Conservation (phyloP, 2,888 invertebrate species). For the Metopia argyrocephala region DNA sequence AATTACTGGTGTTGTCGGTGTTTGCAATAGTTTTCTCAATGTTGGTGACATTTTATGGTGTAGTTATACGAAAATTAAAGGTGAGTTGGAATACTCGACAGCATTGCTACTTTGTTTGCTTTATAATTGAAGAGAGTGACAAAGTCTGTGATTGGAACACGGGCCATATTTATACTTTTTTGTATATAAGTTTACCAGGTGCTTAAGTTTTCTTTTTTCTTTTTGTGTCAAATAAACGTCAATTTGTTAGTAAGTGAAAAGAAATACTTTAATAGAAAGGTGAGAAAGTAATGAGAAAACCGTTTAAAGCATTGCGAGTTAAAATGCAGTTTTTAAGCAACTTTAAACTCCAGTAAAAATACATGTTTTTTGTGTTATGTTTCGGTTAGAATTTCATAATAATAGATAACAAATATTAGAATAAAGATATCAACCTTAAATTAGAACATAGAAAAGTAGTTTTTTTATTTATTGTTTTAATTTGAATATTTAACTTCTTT, state of each 20-base stretch:
- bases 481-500: too few species aligned
- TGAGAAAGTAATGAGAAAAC: not conserved
- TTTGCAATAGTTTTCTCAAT: slow-evolving; percentile 24
- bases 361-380: too few species aligned
- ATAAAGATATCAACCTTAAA: too few species aligned
- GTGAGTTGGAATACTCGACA: slow-evolving; percentile 32
- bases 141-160: slow-evolving; percentile 9
- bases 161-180: not conserved
- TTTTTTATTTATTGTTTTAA: too few species aligned
- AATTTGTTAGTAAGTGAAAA: not conserved
- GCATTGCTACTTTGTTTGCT: slow-evolving; percentile 20
- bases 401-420: too few species aligned
- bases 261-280: not conserved
- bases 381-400: too few species aligned
- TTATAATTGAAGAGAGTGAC: slow-evolving; percentile 30
- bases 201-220: too few species aligned
- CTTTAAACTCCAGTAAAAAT: not conserved
- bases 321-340: too few species aligned
- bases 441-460: too few species aligned
- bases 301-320: too few species aligned
- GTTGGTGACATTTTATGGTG: slow-evolving; percentile 36
- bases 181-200: not conserved
- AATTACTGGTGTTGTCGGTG: slow-evolving; percentile 28
- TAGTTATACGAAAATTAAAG: slow-evolving; percentile 11
- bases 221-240: not conserved